Evolutionary conservation across 1,140 invertebrate genomes (phyloP).

Genomic region (Leptinotarsa texana): DNA sequence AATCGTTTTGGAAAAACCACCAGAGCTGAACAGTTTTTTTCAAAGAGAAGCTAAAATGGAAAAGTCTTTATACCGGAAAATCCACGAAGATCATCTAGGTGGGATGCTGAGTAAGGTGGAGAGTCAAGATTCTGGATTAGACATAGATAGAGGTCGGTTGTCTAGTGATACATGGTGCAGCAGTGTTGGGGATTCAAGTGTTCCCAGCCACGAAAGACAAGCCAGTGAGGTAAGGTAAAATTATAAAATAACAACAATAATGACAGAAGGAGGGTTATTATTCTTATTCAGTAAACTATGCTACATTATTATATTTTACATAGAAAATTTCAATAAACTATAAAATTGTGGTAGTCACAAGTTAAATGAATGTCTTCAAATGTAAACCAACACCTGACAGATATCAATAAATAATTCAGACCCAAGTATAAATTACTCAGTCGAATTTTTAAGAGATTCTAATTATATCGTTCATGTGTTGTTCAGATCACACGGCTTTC

Average conservation of each 20-base stretch:
- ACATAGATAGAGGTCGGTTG: constrained; percentile 64
- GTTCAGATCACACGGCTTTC: too few relatives aligned
- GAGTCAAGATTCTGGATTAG: constrained; percentile 76
- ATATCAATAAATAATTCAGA: too few relatives aligned
- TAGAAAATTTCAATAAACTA: too few relatives aligned
- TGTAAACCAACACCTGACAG: too few relatives aligned
- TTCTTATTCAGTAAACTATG: too few relatives aligned
- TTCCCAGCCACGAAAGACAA: constrained; percentile 74
- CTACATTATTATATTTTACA: too few relatives aligned
- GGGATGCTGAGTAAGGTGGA: constrained; percentile 56
- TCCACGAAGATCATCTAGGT: constrained; percentile 51
- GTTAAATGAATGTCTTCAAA: too few relatives aligned
- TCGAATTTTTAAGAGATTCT: too few relatives aligned
- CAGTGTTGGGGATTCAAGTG: constrained; percentile 64
- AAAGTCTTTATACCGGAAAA: constrained; percentile 69
- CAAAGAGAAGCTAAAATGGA: constrained; percentile 79
- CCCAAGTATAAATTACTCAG: too few relatives aligned
- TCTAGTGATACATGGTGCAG: constrained; percentile 65
- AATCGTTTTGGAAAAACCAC: constrained; percentile 72
- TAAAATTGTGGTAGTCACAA: too few relatives aligned
- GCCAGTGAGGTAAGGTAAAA: constrained; percentile 65
- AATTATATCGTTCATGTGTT: too few relatives aligned
- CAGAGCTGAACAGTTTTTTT: constrained; percentile 76
- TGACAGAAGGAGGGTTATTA: too few relatives aligned
- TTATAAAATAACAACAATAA: not conserved